Percentiles rank a stretch among this genome's conserved stretches.
These are phyloP conservation scores for Heterodera carotae DNA, from an alignment of 1,140 invertebrate species.

Conservation along the genomic window DNA sequence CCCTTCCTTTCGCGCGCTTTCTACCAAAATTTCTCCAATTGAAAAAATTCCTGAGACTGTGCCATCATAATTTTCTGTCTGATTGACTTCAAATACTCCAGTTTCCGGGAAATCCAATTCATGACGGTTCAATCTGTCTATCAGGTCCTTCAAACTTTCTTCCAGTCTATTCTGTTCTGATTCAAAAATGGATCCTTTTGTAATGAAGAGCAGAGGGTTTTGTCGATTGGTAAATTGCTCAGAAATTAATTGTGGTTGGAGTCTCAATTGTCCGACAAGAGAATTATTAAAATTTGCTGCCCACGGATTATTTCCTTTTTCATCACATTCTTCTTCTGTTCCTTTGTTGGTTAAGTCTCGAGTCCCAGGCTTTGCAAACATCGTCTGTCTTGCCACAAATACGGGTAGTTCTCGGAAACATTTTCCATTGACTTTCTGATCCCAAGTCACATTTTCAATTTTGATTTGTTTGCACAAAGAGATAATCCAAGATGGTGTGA, in stretches of 20 bases:
- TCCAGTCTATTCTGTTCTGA: not conserved
- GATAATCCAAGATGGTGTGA: not conserved
- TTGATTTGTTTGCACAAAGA: constrained; percentile 6
- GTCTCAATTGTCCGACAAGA: not conserved
- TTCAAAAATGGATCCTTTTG: constrained; percentile 11
- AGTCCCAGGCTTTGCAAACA: constrained; percentile 13
- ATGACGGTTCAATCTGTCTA: not conserved
- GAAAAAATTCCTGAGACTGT: not conserved
- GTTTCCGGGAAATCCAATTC: not conserved
- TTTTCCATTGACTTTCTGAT: constrained; percentile 10
- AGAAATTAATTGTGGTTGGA: not conserved
- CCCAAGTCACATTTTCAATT: constrained; percentile 3
- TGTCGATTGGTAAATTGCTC: not conserved
- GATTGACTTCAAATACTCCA: not conserved
- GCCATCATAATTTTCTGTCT: not conserved
- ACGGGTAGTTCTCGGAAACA: constrained; percentile 16
- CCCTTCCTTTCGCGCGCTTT: not conserved
- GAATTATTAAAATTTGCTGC: not conserved
- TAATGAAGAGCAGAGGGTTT: not conserved
- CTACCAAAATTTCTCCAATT: not conserved
- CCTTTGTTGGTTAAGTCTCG: not conserved
- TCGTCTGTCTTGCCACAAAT: not conserved
- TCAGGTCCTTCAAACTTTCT: not conserved
- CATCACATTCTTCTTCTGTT: constrained; percentile 14
- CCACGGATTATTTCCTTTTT: not conserved